Base-by-base conservation (phyloP, 2,888 invertebrate species). In the Hanleya hanleyi region DNA sequence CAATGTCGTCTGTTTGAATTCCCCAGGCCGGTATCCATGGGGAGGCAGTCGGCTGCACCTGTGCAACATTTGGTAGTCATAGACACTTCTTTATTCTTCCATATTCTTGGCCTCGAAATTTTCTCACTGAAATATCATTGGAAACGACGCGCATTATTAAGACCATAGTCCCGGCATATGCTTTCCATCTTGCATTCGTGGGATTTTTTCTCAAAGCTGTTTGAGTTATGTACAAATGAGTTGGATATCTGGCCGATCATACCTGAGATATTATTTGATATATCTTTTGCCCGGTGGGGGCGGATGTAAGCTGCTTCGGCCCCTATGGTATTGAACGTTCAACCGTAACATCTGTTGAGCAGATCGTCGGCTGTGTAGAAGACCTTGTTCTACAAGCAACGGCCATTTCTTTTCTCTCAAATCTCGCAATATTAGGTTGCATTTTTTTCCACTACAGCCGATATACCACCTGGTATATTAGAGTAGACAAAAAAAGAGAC, bases 231-330 rank as follows among this genome's bases (percentile, higher is more conserved):
- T 32, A 26, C 57, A 57, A 57, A 57, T 57, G 57, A 57, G 57
- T 29, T 57, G 57, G 29, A 57, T 57, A 57, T 57, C 57, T 4
- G 7, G 2, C 4, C 32, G 32, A 32, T 26, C 22, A 22, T 57
- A 57, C 57, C 57, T 57, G 57, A 32, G 57, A 12, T 26, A 57
- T 57, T 57, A 57, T 57, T 57, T 57, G 57, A 57, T 57, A 22
- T 57, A 57, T 57, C 57, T 22, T 57, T 29, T 57, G 22, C 29
- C 57, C 57, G 57, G 15, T 57, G 57, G 57, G 57, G 57, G 57
- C 57, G 57, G 57, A 57, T 29, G 32, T 29, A 22, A n/a, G n/a
- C n/a, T n/a, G n/a, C n/a, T n/a, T n/a, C n/a, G n/a, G n/a, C n/a
- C n/a, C n/a, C n/a, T n/a, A n/a, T 22, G 57, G 22, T 15, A 32